Conservation (phyloP, 2,888 invertebrate genomes). For the Spodoptera littoralis region DNA sequence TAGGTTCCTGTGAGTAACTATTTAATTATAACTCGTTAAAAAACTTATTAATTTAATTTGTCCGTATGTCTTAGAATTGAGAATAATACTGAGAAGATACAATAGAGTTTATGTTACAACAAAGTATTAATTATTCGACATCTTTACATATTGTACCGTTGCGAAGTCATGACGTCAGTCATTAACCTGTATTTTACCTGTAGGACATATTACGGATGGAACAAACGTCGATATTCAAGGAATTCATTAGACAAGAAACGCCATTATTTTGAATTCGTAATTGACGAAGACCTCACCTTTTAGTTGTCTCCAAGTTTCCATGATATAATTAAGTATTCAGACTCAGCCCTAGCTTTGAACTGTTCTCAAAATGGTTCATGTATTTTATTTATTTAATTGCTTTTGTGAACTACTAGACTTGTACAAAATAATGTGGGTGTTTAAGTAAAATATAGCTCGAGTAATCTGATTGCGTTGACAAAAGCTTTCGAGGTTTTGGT, state of each 20-base stretch:
- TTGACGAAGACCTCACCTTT: slow-evolving; percentile 39
- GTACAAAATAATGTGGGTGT: slow-evolving; percentile 24
- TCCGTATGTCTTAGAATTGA: too few species aligned
- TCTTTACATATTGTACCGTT: too few species aligned
- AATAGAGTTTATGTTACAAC: too few species aligned
- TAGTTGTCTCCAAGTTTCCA: slow-evolving; percentile 44
- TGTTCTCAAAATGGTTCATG: slow-evolving; percentile 46
- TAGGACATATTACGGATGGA: neutral
- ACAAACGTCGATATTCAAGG: slow-evolving; percentile 23
- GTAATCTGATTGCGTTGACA: slow-evolving; percentile 23
- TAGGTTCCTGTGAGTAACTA: neutral
- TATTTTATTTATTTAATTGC: slow-evolving; percentile 51
- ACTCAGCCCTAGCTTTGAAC: slow-evolving; percentile 44
- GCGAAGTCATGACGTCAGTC: too few species aligned
- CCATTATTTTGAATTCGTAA: slow-evolving; percentile 48
- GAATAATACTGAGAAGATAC: too few species aligned
- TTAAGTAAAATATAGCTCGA: slow-evolving; percentile 26
- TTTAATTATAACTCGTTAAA: neutral
- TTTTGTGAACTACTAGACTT: slow-evolving; percentile 33
- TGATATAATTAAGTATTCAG: slow-evolving; percentile 52
- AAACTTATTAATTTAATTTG: too few species aligned
- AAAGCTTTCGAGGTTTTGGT: slow-evolving; percentile 6
- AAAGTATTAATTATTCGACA: too few species aligned
- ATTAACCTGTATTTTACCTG: too few species aligned
- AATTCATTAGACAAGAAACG: slow-evolving; percentile 29